phyloP scores from a whole-genome alignment of 2,888 invertebrate species.

The Drosophila borborema region DNA sequence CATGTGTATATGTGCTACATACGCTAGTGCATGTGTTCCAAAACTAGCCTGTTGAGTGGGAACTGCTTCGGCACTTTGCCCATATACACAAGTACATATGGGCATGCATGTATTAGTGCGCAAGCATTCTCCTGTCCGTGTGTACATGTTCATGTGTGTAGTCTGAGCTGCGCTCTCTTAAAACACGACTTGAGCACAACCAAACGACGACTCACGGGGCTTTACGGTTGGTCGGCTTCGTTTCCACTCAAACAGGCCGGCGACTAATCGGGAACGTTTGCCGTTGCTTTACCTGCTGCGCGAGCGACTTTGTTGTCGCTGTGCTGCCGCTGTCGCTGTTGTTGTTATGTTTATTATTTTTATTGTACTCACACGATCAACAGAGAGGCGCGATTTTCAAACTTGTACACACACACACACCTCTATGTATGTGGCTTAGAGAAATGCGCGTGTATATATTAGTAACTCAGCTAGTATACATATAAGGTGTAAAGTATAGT shows the following conservation, averaged over 20 bases:
- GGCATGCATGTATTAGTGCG: not conserved
- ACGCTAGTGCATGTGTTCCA: not conserved
- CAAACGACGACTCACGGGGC: slow-evolving; percentile 22
- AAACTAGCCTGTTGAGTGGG: slow-evolving; percentile 5
- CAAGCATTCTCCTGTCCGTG: not conserved
- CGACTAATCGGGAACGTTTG: slow-evolving; percentile 63
- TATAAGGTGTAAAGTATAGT: too few species aligned
- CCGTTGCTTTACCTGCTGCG: slow-evolving; percentile 26
- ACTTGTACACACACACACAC: not conserved
- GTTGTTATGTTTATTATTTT: slow-evolving; percentile 9
- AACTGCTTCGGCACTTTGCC: not conserved
- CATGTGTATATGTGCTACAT: not conserved
- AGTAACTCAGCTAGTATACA: not conserved
- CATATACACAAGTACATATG: not conserved
- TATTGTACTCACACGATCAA: slow-evolving; percentile 36
- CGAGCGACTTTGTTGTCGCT: slow-evolving; percentile 18
- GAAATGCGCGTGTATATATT: slow-evolving; percentile 11
- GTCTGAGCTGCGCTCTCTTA: slow-evolving; percentile 56
- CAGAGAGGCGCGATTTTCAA: slow-evolving; percentile 38
- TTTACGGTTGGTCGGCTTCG: slow-evolving; percentile 72
- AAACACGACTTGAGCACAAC: slow-evolving; percentile 54
- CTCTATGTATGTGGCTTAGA: not conserved
- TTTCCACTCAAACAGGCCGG: slow-evolving; percentile 63
- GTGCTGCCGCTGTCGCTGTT: not conserved
- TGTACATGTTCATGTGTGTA: slow-evolving; percentile 5